Percentiles rank a stretch among this genome's conserved stretches.
Conservation (phyloP, 1,140 invertebrate species). For the Nebria ingens region DNA sequence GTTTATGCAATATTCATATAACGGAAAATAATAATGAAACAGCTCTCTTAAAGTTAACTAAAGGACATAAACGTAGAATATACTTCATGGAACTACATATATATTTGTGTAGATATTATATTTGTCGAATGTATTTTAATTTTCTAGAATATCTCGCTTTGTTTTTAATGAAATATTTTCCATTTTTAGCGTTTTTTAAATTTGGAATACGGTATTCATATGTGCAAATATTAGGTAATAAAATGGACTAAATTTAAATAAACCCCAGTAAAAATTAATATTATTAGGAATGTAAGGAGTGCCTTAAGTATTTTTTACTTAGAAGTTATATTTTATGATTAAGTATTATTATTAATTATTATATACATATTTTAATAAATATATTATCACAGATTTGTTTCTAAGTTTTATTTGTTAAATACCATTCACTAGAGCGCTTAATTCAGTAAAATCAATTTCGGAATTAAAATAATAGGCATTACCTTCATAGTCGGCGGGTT, state of each 20-base stretch:
- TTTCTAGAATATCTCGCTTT: conserved; percentile 17
- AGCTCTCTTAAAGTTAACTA: neutral
- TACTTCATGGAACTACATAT: conserved; percentile 7
- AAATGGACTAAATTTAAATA: neutral
- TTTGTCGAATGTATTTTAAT: conserved; percentile 20
- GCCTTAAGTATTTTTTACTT: too few relatives aligned
- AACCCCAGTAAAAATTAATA: too few relatives aligned
- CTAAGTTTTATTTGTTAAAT: too few relatives aligned
- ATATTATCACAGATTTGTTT: too few relatives aligned
- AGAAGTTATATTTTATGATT: too few relatives aligned
- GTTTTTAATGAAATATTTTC: conserved; percentile 25
- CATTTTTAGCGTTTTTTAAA: conserved; percentile 27
- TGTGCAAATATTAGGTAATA: neutral
- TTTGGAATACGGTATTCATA: conserved; percentile 17
- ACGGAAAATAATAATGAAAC: conserved; percentile 1
- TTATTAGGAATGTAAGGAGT: too few relatives aligned
- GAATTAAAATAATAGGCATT: neutral
- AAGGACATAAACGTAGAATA: neutral
- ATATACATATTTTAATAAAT: too few relatives aligned
- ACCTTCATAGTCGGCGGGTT: conserved; percentile 17
- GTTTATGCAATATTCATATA: neutral
- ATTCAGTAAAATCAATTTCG: neutral
- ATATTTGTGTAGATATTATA: conserved; percentile 14
- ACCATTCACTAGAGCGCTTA: too few relatives aligned
- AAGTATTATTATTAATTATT: conserved; percentile 3